phyloP scores from a whole-genome alignment of 2,888 invertebrate species.

The Apamea crenata region DNA sequence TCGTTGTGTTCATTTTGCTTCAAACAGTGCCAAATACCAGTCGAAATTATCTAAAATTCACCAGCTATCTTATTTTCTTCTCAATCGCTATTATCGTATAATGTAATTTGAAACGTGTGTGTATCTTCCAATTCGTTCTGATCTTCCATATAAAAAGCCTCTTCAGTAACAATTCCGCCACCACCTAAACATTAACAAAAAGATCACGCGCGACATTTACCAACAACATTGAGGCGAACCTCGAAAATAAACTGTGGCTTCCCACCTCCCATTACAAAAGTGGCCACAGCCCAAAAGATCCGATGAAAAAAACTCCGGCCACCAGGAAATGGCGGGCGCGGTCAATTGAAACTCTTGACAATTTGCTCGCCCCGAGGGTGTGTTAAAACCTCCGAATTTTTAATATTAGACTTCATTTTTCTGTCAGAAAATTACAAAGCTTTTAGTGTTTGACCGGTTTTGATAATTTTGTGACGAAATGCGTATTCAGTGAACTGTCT shows the following conservation, averaged over 20 bases:
- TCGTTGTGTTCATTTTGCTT: slow-evolving; percentile 1
- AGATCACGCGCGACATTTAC: slow-evolving; percentile 46
- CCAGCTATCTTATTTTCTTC: not conserved
- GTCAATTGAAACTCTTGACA: slow-evolving; percentile 70
- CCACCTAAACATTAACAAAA: slow-evolving; percentile 46
- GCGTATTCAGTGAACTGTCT: slow-evolving; percentile 35
- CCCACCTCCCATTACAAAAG: slow-evolving; percentile 66
- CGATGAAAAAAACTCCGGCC: slow-evolving; percentile 62
- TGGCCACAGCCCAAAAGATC: slow-evolving; percentile 65
- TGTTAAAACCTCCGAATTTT: slow-evolving; percentile 69
- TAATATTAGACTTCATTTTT: slow-evolving; percentile 70
- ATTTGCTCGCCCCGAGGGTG: slow-evolving; percentile 62
- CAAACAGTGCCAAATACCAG: not conserved
- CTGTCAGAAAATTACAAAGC: slow-evolving; percentile 55
- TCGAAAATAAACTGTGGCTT: slow-evolving; percentile 64
- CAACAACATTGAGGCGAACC: slow-evolving; percentile 56
- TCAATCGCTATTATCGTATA: slow-evolving; percentile 3
- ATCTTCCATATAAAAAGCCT: slow-evolving; percentile 27
- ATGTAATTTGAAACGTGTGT: slow-evolving; percentile 42
- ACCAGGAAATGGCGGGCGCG: slow-evolving; percentile 64
- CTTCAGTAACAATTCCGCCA: slow-evolving; percentile 24
- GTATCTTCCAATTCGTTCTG: slow-evolving; percentile 27
- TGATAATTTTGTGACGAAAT: slow-evolving; percentile 54
- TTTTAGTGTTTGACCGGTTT: slow-evolving; percentile 55
- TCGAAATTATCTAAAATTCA: slow-evolving; percentile 12